Evolutionary conservation across 2,797 vertebrate genomes (phyloP).

Genomic region (Tauraco hartlaubi): DNA sequence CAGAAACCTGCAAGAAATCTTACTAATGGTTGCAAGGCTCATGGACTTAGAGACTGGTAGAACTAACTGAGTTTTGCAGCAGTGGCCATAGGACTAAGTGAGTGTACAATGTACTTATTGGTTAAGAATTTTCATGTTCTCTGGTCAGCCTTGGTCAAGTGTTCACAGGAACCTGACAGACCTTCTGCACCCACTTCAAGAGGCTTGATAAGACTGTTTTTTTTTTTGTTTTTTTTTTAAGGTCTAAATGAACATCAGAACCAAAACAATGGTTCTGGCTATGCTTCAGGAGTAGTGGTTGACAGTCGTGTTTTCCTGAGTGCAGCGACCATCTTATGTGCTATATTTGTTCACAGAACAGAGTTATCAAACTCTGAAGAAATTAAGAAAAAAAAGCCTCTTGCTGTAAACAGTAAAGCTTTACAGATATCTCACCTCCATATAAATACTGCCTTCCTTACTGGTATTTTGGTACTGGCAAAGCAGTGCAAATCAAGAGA

Average conservation of each 20-base stretch:
- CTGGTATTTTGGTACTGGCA: neutral
- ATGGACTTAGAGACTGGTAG: neutral
- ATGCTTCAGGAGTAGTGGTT: neutral
- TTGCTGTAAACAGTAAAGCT: neutral
- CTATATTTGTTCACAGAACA: neutral
- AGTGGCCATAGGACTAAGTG: neutral
- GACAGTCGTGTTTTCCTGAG: neutral
- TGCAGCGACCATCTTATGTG: neutral
- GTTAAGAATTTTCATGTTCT: neutral
- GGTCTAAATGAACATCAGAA: neutral
- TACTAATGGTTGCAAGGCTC: neutral
- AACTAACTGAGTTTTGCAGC: neutral
- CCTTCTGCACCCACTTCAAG: neutral
- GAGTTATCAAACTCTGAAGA: neutral
- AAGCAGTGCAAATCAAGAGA: neutral
- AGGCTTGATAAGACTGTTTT: neutral
- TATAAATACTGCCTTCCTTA: neutral
- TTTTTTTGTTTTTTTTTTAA: neutral
- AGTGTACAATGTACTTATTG: neutral
- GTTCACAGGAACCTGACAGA: neutral
- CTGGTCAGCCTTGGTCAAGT: neutral
- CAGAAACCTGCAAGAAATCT: neutral
- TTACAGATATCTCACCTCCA: neutral
- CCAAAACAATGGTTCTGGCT: neutral
- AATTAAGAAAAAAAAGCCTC: neutral